These are phyloP conservation scores for Cryptocephalus moraei DNA, from an alignment of 2,888 invertebrate species.

Conservation along the genomic window DNA sequence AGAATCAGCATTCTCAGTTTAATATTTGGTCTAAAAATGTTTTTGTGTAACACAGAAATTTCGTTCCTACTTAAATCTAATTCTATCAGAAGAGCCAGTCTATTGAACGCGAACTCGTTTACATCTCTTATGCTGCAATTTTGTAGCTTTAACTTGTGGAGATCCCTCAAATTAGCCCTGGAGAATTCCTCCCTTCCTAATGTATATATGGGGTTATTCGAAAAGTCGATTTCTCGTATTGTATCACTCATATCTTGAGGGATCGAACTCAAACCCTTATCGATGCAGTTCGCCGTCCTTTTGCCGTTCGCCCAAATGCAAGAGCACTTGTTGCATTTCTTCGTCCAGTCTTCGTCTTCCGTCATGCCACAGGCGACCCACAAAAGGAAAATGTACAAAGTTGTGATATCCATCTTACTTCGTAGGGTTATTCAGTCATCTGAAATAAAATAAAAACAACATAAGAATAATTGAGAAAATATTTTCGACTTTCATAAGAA, in stretches of 20 bases:
- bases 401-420: slow-evolving; percentile 12
- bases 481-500: too few relatives aligned
- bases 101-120: slow-evolving; percentile 65
- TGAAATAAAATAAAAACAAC: too few relatives aligned
- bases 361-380: slow-evolving; percentile 29
- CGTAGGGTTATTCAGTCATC: background rate
- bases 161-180: slow-evolving; percentile 59
- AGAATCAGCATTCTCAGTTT: slow-evolving; percentile 63
- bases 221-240: slow-evolving; percentile 61
- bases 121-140: slow-evolving; percentile 65
- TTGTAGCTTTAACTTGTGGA: slow-evolving; percentile 68
- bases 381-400: slow-evolving; percentile 8
- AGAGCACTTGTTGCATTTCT: slow-evolving; percentile 50
- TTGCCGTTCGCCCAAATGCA: slow-evolving; percentile 82
- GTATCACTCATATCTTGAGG: slow-evolving; percentile 64
- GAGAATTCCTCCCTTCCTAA: slow-evolving; percentile 59
- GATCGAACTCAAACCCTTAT: slow-evolving; percentile 46
- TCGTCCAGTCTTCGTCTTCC: slow-evolving; percentile 50
- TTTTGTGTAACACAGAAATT: slow-evolving; percentile 53
- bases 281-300: slow-evolving; percentile 70
- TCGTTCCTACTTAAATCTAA: slow-evolving; percentile 70
- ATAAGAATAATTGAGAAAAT: too few relatives aligned
- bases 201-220: slow-evolving; percentile 57
- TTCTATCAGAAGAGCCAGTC: slow-evolving; percentile 69
- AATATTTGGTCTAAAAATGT: slow-evolving; percentile 60